These are phyloP conservation scores for Parascotia fuliginaria DNA, from an alignment of 2,888 invertebrate genomes.

Conservation along the genomic window DNA sequence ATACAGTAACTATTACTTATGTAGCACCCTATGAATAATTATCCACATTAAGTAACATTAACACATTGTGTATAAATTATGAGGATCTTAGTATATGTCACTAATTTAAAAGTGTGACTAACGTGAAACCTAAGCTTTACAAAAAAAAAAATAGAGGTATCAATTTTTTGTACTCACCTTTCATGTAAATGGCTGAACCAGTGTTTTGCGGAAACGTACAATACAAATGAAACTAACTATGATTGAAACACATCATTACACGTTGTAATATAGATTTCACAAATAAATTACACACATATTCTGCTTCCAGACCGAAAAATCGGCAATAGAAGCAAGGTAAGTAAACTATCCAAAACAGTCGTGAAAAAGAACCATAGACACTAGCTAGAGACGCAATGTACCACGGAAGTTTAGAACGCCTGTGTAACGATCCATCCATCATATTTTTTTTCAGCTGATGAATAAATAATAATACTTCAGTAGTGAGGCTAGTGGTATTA, in stretches of 20 bases:
- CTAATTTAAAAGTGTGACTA: slow-evolving; percentile 39
- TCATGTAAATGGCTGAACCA: slow-evolving; percentile 85
- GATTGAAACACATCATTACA: slow-evolving; percentile 70
- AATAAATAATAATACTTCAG: slow-evolving; percentile 27
- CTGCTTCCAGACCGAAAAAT: slow-evolving; percentile 73
- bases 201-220: slow-evolving; percentile 60
- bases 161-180: slow-evolving; percentile 84
- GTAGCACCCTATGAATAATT: slow-evolving; percentile 57
- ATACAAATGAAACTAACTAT: slow-evolving; percentile 57
- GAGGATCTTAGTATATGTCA: slow-evolving; percentile 17
- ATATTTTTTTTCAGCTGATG: slow-evolving; percentile 27
- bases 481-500: not conserved
- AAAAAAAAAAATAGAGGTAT: slow-evolving; percentile 74
- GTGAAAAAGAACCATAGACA: slow-evolving; percentile 83
- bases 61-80: not conserved
- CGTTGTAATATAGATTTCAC: slow-evolving; percentile 54
- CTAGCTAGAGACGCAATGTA: slow-evolving; percentile 52
- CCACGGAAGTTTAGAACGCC: slow-evolving; percentile 42
- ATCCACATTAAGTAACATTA: slow-evolving; percentile 14
- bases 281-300: slow-evolving; percentile 70
- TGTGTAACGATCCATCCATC: slow-evolving; percentile 47
- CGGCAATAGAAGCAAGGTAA: slow-evolving; percentile 82
- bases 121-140: slow-evolving; percentile 53
- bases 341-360: slow-evolving; percentile 85
- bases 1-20: slow-evolving; percentile 63